Evolutionary conservation across 2,113 vertebrate genomes (phyloP).

Genomic region (Ceyx melanurus): DNA sequence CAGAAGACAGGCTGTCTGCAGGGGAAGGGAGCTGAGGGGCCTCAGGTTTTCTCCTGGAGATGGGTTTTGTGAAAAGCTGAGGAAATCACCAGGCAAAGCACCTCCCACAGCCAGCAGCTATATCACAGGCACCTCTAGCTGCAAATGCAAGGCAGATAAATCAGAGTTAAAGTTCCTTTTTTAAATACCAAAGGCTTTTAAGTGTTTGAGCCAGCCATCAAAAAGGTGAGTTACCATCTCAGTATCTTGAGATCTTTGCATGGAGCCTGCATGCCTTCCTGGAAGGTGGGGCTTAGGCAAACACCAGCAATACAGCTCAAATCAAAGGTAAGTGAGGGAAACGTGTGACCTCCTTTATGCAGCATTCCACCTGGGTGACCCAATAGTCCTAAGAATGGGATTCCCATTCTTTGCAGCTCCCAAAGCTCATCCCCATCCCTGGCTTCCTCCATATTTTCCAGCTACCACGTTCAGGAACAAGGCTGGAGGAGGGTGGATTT

Average conservation of each 20-base stretch:
- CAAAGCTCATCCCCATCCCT: not conserved
- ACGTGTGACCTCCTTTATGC: not conserved
- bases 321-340: not conserved
- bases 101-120: conserved; percentile 24
- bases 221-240: conserved; percentile 32
- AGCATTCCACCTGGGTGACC: not conserved
- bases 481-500: not conserved
- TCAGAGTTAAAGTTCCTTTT: conserved; percentile 47
- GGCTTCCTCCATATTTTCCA: not conserved
- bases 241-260: conserved; percentile 47
- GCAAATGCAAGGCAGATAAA: conserved; percentile 35
- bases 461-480: accelerated
- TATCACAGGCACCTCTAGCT: not conserved
- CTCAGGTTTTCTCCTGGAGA: conserved; percentile 8
- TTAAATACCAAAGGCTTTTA: conserved; percentile 62
- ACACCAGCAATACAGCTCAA: not conserved
- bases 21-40: not conserved
- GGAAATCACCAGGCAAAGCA: conserved; percentile 28
- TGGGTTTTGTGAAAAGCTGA: conserved; percentile 36
- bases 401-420: not conserved
- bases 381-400: not conserved
- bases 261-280: conserved; percentile 41
- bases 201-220: conserved; percentile 21
- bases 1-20: conserved; percentile 47
- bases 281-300: conserved; percentile 45